phyloP scores from a whole-genome alignment of 64 coral and sea anemone genomes.

The Exaiptasia diaphana region DNA sequence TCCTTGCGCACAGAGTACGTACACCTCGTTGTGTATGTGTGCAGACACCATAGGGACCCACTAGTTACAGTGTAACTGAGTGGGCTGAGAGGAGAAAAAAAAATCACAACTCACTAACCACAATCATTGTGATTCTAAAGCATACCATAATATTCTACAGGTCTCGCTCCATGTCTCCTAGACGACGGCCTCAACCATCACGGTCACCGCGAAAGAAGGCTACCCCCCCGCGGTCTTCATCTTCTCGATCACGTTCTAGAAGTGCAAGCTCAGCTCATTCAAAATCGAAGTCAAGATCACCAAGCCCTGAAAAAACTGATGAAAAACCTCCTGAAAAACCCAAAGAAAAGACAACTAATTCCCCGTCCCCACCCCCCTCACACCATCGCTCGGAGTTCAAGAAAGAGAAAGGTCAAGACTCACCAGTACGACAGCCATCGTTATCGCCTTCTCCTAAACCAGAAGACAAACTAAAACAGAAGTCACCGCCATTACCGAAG shows the following conservation, averaged over 20 bases:
- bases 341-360: background rate
- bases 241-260: conserved; percentile 2
- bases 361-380: conserved; percentile 71
- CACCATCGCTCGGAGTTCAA: conserved; percentile 84
- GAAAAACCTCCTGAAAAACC: conserved; percentile 5
- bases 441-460: conserved; percentile 55
- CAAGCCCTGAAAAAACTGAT: conserved; percentile 1
- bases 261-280: background rate
- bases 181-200: background rate
- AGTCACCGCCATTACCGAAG: conserved; percentile 81
- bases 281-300: conserved; percentile 43
- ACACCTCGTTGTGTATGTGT: too few relatives aligned
- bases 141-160: too few relatives aligned
- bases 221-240: background rate
- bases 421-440: conserved; percentile 71
- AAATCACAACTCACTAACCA: too few relatives aligned
- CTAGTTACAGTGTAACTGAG: too few relatives aligned
- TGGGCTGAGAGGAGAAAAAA: too few relatives aligned
- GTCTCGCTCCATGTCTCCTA: background rate
- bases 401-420: conserved; percentile 61
- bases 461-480: conserved; percentile 56
- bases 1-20: too few relatives aligned
- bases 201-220: conserved; percentile 47
- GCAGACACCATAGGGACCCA: too few relatives aligned
- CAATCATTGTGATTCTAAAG: too few relatives aligned